Conservation (phyloP, 2,113 vertebrate genomes). For the Sapajus apella region DNA sequence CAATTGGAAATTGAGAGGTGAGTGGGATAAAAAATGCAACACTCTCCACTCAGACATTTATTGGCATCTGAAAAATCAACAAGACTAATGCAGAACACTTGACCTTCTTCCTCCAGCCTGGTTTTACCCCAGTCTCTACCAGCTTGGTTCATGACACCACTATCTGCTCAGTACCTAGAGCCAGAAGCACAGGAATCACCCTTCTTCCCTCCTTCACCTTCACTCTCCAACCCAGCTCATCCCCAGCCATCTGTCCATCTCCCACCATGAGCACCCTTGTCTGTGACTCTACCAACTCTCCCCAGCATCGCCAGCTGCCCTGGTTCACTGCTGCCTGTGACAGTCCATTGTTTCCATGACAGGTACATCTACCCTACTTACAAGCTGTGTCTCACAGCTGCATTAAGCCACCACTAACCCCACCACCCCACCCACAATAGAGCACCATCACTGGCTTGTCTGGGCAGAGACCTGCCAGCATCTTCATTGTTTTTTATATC, state of each 20-base stretch:
- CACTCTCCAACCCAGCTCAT: background rate
- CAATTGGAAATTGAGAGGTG: background rate
- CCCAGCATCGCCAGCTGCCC: background rate
- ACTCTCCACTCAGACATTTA: background rate
- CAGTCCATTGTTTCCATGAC: accelerated
- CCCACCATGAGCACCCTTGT: accelerated
- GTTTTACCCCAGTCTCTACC: background rate
- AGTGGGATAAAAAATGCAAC: background rate
- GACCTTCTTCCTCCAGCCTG: no score
- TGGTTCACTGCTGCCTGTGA: background rate
- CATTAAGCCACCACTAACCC: no score
- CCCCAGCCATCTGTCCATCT: background rate
- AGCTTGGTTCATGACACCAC: background rate
- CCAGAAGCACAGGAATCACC: no score
- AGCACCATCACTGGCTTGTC: background rate
- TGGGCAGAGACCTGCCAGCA: background rate
- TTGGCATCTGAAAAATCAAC: background rate
- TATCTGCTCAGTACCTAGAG: background rate
- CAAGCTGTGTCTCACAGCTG: background rate
- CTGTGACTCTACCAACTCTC: no score
- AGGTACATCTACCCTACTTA: background rate
- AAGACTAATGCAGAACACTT: background rate
- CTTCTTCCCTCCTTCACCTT: accelerated
- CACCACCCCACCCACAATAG: background rate
- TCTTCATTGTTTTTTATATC: background rate